Base-by-base conservation (phyloP, 2,888 invertebrate species). In the Stictocephala bisonia region DNA sequence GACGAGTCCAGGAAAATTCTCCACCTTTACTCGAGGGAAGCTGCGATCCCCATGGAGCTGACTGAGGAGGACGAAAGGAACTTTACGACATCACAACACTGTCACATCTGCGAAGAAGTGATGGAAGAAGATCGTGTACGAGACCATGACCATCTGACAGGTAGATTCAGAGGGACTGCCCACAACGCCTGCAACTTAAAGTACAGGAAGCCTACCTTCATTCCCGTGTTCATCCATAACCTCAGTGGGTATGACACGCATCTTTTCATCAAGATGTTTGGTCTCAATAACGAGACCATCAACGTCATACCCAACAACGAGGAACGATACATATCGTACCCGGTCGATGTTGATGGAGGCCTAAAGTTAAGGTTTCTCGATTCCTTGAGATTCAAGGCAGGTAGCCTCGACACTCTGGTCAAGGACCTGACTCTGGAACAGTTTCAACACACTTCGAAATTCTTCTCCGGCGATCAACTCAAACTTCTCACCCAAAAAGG, bases 401-500 rank as follows among this genome's bases (percentile, higher is more conserved):
- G 22, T 41, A 40, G 40, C 27, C 66, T 66, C 15, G 68, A 68
- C 29, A 48, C 26, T 15, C 7, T 68, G 7, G 68, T 68, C 1
- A 50, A 26, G 24, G 50, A 15, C n/a, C 7, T 68, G 0, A 20
- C 50, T 20, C 24, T 6, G 11, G 50, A 68, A 9, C 9, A 66
- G 41, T 71, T 71, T 44, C 35, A 29, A 18, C 48, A 67, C 26
- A 53, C 72, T 51, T 40, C 24, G 13, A 67, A 69, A 20, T 26
- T 27, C 40, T 74, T 68, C 26, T 60, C 67, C 20, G n/a, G n/a
- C n/a, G n/a, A n/a, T n/a, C n/a, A n/a, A n/a, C n/a, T n/a, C n/a
- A n/a, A n/a, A n/a, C n/a, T n/a, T n/a, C n/a, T 73, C 11, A 24
- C 44, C 15, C 40, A 66, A 18, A 75, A 75, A 73, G 72, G 72